Conservation (phyloP, 2,113 vertebrate genomes). For the rat (Rattus norvegicus) region DNA sequence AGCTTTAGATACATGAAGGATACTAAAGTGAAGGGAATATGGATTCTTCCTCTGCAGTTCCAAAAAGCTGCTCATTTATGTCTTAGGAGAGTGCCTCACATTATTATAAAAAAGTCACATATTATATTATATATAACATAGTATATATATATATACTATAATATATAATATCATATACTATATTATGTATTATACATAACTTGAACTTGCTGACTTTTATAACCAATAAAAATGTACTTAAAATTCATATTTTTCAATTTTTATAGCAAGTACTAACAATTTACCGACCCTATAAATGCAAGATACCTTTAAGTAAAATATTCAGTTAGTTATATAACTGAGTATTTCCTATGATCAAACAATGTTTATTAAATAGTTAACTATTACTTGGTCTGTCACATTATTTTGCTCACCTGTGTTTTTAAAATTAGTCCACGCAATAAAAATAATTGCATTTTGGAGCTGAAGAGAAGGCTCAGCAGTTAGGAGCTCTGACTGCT, state of each 20-base stretch:
- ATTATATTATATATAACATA: neutral
- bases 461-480: too few species aligned
- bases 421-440: neutral
- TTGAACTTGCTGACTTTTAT: neutral
- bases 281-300: neutral
- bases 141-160: too few species aligned
- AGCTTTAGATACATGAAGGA: neutral
- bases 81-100: neutral
- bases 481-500: too few species aligned
- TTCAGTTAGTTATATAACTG: slow-evolving; percentile 1
- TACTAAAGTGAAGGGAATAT: neutral
- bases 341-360: neutral
- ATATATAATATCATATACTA: too few species aligned
- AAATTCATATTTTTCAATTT: slow-evolving; percentile 3
- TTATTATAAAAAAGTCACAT: neutral
- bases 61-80: neutral
- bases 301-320: neutral
- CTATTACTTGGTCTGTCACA: neutral
- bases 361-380: neutral
- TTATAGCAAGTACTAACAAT: neutral
- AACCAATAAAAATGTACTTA: neutral
- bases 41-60: neutral
- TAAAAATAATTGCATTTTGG: neutral
- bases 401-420: neutral
- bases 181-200: neutral